Evolutionary conservation across 37 sponge, comb jelly and placozoan genomes (phyloP).

Genomic region (Tethya wilhelma): DNA sequence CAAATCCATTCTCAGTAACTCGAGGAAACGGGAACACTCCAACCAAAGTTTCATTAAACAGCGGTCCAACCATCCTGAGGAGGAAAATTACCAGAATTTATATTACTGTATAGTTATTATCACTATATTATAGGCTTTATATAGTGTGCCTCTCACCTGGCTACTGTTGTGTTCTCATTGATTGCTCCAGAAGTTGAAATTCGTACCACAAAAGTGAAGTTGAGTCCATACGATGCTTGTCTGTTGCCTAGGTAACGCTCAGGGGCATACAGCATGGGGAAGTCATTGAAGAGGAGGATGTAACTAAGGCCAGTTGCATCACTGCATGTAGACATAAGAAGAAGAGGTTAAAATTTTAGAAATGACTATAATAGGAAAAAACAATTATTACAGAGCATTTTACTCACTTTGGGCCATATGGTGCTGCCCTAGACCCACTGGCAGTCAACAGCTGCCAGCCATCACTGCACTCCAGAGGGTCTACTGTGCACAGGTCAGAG

Average conservation of each 20-base stretch:
- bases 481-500: constrained; percentile 16
- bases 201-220: constrained; percentile 11
- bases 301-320: constrained; percentile 46
- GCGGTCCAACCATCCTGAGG: constrained; percentile 18
- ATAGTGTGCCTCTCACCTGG: background rate
- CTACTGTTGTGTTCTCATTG: background rate
- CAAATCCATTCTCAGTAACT: background rate
- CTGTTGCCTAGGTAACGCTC: constrained; percentile 44
- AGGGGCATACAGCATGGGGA: constrained; percentile 46
- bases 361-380: background rate
- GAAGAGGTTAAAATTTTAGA: background rate
- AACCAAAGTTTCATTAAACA: background rate
- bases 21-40: constrained; percentile 10
- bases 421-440: constrained; percentile 2
- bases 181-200: constrained; percentile 3
- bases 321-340: constrained; percentile 7
- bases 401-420: constrained; percentile 41
- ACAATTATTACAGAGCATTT: background rate
- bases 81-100: background rate
- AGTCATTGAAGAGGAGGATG: constrained; percentile 15
- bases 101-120: background rate
- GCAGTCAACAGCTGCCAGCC: constrained; percentile 53
- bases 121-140: background rate
- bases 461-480: constrained; percentile 15
- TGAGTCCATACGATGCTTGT: constrained; percentile 40